Base-by-base conservation (phyloP, 2,888 invertebrate genomes). In the Dynastes tityus region DNA sequence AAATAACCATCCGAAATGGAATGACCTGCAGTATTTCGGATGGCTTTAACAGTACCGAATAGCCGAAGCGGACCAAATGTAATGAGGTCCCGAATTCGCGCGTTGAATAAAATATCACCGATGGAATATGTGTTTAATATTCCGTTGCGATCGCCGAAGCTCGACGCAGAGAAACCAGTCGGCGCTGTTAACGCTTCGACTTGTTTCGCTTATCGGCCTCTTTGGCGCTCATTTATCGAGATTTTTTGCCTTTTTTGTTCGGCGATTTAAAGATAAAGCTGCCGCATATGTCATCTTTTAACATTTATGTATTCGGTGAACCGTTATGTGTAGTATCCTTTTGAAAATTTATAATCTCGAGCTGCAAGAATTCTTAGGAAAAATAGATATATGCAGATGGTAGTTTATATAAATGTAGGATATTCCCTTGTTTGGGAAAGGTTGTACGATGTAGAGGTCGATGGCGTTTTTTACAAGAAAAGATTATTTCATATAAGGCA, bases 41-140 rank as follows among this genome's bases (percentile, higher is more conserved):
- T 73, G 58, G 73, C 61, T 61, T 73, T 73, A 73, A 73, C 73
- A 73, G 73, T 73, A 73, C 73, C 58, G 22, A 45, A 16, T 16
- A 58, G 58, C n/a, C 45, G 73, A 22, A 61, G 40, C 73, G 61
- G n/a, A 73, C 73, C 27, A 61, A 73, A 73, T 73, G 73, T 73
- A 73, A 73, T 73, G 58, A 73, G 58, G 58, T 32, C 40, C 73
- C 40, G 73, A 73, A 37, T 45, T 40, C 73, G 73, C 73, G 73
- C 73, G 16, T 22, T 73, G 73, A 73, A 73, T 73, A 73, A 73
- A 73, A 73, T 73, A 73, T 73, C 61, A 22, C 61, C 22, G 22
- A 49, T 27, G 9, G 16, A 61, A 22, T 11, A 37, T 8, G 51
- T 51, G 22, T 61, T 73, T 73, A 73, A 73, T 73, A 73, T 73